phyloP scores from a whole-genome alignment of 2,113 vertebrate genomes.

The Pantherophis guttatus region DNA sequence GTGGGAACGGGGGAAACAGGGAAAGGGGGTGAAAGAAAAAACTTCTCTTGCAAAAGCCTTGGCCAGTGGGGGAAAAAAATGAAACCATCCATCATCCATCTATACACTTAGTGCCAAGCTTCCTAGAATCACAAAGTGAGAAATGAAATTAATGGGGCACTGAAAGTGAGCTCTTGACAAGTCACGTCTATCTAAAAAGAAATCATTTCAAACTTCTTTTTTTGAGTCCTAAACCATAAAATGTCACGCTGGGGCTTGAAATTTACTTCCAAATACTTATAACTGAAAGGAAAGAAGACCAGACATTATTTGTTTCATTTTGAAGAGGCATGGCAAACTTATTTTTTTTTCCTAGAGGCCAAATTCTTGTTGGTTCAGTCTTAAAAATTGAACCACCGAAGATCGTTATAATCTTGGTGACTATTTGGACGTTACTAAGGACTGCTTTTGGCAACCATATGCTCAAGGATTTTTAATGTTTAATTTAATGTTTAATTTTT shows the following conservation, averaged over 20 bases:
- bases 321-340: not conserved
- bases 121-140: not conserved
- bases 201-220: not conserved
- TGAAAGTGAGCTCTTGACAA: not conserved
- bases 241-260: not conserved
- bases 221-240: not conserved
- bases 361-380: not conserved
- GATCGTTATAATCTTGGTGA: not conserved
- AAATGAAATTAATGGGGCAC: not conserved
- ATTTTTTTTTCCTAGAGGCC: not conserved
- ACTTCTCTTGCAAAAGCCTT: not conserved
- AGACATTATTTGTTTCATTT: not conserved
- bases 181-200: not conserved
- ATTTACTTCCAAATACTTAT: not conserved
- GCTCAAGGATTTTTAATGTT: not conserved
- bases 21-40: not conserved
- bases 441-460: not conserved
- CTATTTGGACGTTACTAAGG: not conserved
- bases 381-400: not conserved
- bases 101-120: not conserved
- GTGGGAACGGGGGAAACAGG: not conserved
- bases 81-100: not conserved
- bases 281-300: not conserved
- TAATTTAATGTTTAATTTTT: too few relatives aligned
- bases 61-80: not conserved